Percentiles rank a stretch among this genome's conserved stretches.
Conservation (phyloP, 2,888 invertebrate species). For the Deroplatys truncata region DNA sequence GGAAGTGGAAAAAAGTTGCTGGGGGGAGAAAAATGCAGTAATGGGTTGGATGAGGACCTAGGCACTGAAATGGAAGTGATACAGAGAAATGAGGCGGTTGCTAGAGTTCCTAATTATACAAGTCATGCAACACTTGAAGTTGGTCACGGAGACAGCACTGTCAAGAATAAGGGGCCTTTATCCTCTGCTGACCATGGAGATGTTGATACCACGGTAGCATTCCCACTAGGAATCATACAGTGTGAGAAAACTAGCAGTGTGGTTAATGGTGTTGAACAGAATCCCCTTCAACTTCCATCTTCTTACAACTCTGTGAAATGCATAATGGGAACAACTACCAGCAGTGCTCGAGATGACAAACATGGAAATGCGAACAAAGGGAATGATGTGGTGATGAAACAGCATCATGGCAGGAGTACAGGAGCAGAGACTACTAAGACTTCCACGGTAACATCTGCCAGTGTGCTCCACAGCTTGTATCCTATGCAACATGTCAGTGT, state of each 20-base stretch:
- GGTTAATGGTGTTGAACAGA: conserved; percentile 22
- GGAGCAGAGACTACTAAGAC: conserved; percentile 11
- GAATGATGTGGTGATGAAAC: conserved; percentile 1
- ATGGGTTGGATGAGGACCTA: conserved; percentile 13
- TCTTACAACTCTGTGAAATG: conserved; percentile 45
- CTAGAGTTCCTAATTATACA: conserved; percentile 26
- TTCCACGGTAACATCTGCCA: neutral
- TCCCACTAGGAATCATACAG: conserved; percentile 19
- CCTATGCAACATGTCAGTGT: conserved; percentile 25
- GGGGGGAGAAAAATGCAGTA: neutral
- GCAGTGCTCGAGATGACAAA: neutral
- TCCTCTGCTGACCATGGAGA: conserved; percentile 11
- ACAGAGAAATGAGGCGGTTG: conserved; percentile 15
- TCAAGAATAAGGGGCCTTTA: neutral
- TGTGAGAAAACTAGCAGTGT: conserved; percentile 35
- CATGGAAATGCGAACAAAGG: conserved; percentile 3
- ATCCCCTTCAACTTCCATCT: conserved; percentile 43
- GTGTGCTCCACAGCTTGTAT: neutral
- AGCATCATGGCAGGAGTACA: neutral
- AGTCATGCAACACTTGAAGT: conserved; percentile 30
- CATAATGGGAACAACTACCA: conserved; percentile 35
- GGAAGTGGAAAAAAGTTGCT: neutral
- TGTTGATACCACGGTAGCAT: conserved; percentile 21
- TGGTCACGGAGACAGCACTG: conserved; percentile 9
- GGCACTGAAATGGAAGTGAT: conserved; percentile 25